Conservation (phyloP, 2,888 invertebrate species). For the Nemotelus pantherinus region DNA sequence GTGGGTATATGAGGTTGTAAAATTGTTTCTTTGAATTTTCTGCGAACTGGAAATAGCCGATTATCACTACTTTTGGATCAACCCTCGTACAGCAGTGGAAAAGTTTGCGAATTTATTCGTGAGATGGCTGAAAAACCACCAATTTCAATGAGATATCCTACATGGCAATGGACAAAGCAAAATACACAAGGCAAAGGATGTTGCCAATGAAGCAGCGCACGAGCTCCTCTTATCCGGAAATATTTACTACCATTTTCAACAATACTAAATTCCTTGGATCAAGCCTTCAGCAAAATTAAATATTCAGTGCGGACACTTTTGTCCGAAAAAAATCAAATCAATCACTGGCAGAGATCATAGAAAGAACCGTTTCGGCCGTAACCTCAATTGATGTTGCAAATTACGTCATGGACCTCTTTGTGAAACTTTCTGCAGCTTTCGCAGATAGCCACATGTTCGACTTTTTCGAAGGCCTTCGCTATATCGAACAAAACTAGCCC, state of each 20-base stretch:
- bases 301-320: background rate
- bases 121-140: too few species aligned
- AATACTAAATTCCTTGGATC: background rate
- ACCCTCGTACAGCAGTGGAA: too few species aligned
- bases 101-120: too few species aligned
- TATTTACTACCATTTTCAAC: background rate
- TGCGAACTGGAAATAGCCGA: too few species aligned
- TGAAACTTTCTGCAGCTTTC: background rate
- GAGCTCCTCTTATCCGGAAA: background rate
- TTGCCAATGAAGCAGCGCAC: background rate
- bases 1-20: too few species aligned
- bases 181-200: background rate
- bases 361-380: background rate
- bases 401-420: background rate
- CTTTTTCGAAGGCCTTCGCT: too few species aligned
- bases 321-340: background rate
- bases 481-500: too few species aligned
- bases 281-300: background rate
- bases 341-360: background rate
- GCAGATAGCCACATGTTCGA: background rate
- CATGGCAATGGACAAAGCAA: too few species aligned
- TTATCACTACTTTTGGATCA: too few species aligned
- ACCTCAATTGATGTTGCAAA: background rate
- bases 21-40: too few species aligned
- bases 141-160: too few species aligned